Evolutionary conservation across 2,888 invertebrate species (phyloP), one percentile per base, ranked within the genome.

Genomic region (Crematogaster levior): DNA sequence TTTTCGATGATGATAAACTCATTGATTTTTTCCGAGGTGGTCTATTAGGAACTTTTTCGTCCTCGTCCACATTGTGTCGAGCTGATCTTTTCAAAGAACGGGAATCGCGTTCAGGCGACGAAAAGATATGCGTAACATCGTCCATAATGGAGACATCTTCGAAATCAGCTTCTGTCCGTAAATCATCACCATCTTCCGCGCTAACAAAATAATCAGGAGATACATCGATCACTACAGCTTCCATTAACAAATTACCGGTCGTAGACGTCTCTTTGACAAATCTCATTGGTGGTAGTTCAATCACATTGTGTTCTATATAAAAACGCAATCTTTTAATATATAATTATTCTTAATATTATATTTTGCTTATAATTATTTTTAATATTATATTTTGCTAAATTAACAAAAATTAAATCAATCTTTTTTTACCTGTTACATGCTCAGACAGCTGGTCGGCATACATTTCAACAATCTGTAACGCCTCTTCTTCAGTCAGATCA

Each of bases 391-490:
- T 53, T 66, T 40, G 2, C 15, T 27, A 3, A 75, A 40, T 48
- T 1, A 72, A 53, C 27, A 43, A 53, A 70, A 51, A 12, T 58
- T 46, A 66, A 43, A 24, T 46, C 9, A 66, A 46, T 61, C 0
- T 34, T 70, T 93, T 93, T 70, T 93, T 93, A 96, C 96, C 96
- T 87, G 96, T 96, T 15, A 98, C 97, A 92, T 98, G 97, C 95
- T 98, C 98, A 0, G 98, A 98, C 81, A 98, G 95, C 94, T 98
- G 98, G 93, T 98, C 98, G 0, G 98, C 98, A 92, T 98, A 98
- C 98, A 98, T 98, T 95, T 98, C 98, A 0, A 98, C 97, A 90
- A 98, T 98, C 95, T 98, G 97, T 46, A 98, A 95, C 0, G 98
- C 98, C 95, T 98, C 98, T 94, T 98, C 98, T 94, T 98, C 98